Evolutionary conservation across 2,113 vertebrate species (phyloP).

Genomic region (Clarias macrocephalus): DNA sequence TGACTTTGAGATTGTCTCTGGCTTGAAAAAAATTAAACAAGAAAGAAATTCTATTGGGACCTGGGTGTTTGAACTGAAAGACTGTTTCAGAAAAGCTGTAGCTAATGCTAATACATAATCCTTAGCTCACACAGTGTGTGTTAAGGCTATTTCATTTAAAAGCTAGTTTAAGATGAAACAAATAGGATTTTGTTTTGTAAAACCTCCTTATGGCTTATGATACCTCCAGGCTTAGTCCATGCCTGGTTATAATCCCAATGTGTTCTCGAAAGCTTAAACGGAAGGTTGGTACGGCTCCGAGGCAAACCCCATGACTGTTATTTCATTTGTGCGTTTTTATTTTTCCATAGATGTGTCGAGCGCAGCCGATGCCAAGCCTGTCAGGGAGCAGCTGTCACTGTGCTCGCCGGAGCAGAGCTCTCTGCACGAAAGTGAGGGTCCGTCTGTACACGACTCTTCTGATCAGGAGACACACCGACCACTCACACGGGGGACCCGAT

Average conservation of each 20-base stretch:
- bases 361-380: slow-evolving; percentile 76
- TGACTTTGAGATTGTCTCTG: background rate
- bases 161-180: background rate
- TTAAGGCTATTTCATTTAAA: background rate
- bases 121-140: background rate
- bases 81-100: background rate
- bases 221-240: background rate
- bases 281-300: background rate
- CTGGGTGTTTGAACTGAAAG: background rate
- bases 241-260: background rate
- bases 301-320: background rate
- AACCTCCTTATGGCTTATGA: background rate
- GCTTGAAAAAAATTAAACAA: background rate
- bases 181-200: background rate
- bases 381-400: slow-evolving; percentile 80
- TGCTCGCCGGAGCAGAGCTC: slow-evolving; percentile 91
- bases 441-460: slow-evolving; percentile 69
- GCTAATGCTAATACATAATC: background rate
- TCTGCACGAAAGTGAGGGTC: slow-evolving; percentile 99
- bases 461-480: background rate
- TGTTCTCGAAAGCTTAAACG: background rate
- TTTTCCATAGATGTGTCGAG: slow-evolving; percentile 81
- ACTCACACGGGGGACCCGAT: background rate
- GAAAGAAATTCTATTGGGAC: background rate
- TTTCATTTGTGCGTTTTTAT: background rate